phyloP scores from a whole-genome alignment of 1,140 invertebrate genomes.

The Drosophila pseudoananassae region DNA sequence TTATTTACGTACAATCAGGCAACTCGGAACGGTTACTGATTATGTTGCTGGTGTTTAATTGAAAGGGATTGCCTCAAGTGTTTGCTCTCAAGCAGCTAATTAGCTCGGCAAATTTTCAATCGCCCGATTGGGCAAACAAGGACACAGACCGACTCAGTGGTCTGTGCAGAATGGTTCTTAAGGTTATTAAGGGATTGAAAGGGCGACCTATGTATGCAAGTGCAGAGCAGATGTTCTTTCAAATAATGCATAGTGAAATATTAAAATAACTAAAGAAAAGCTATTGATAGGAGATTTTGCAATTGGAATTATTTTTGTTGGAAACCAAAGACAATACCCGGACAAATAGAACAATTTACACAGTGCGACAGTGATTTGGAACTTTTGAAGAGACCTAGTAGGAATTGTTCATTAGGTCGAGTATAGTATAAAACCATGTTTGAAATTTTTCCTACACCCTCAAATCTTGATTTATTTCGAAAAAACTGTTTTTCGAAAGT shows the following conservation, averaged over 20 bases:
- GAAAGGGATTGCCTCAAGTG: conserved; percentile 24
- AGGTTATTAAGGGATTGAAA: background rate
- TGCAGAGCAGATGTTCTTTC: too few species aligned
- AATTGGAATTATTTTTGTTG: too few species aligned
- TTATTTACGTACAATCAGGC: conserved; percentile 59
- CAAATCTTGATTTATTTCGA: too few species aligned
- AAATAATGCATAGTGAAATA: too few species aligned
- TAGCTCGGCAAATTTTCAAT: conserved; percentile 60
- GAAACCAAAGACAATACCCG: background rate
- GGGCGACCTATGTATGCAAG: background rate
- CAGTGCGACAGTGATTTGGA: too few species aligned
- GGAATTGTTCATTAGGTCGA: too few species aligned
- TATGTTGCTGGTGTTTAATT: conserved; percentile 27
- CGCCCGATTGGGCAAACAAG: conserved; percentile 20
- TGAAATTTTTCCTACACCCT: too few species aligned
- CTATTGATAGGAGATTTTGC: too few species aligned
- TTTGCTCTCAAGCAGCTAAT: conserved; percentile 54
- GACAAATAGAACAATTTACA: conserved; percentile 28
- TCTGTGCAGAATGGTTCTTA: background rate
- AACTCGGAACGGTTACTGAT: conserved; percentile 18
- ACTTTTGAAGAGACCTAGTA: too few species aligned
- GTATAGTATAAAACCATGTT: too few species aligned
- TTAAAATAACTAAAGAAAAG: too few species aligned
- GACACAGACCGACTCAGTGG: background rate
- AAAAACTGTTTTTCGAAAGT: too few species aligned